Conservation (phyloP, 2,797 vertebrate species). For the Propithecus perrieri region DNA sequence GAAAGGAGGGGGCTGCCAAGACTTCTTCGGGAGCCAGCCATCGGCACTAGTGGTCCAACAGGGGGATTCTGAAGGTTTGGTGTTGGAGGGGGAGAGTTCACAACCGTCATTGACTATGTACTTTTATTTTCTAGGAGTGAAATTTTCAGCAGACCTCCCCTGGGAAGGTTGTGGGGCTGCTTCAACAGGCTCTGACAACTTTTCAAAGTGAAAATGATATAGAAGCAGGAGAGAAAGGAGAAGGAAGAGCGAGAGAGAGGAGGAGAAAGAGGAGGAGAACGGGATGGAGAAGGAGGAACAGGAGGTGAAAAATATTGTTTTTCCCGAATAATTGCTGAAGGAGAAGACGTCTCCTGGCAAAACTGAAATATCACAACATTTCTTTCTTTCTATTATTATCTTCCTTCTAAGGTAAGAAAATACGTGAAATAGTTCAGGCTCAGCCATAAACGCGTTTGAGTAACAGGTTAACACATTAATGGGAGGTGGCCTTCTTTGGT, state of each 20-base stretch:
- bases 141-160: background rate
- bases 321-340: background rate
- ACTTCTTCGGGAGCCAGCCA: background rate
- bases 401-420: background rate
- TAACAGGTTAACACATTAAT: background rate
- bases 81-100: background rate
- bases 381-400: background rate
- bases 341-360: background rate
- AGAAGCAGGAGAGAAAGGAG: background rate
- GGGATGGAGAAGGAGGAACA: background rate
- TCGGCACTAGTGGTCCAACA: too few relatives aligned
- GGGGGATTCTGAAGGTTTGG: background rate
- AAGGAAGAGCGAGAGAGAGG: background rate
- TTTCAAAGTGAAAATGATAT: background rate
- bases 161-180: background rate
- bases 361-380: background rate
- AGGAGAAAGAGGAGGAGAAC: background rate
- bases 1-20: background rate
- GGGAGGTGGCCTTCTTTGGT: background rate
- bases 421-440: background rate
- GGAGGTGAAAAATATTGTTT: background rate
- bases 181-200: background rate
- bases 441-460: background rate
- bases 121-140: background rate
- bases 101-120: background rate